phyloP scores from a whole-genome alignment of 2,888 invertebrate species.

The Lamproptera curius region DNA sequence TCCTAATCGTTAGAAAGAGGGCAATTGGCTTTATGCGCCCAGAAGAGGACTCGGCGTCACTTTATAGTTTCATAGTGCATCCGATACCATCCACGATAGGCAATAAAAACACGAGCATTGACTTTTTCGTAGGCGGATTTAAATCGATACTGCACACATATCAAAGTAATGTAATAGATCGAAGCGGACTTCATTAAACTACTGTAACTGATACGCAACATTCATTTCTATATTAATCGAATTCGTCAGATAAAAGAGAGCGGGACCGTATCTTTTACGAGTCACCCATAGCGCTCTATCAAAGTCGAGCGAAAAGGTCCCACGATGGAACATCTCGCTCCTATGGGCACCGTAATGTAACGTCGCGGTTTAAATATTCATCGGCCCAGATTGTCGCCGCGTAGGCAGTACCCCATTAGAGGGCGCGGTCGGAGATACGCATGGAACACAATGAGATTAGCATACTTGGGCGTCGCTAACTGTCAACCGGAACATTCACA shows the following conservation, averaged over 20 bases:
- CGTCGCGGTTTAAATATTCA: conserved; percentile 67
- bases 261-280: background rate
- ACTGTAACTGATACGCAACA: no score
- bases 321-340: conserved; percentile 36
- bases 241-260: background rate
- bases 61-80: no score
- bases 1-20: no score
- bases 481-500: conserved; percentile 73
- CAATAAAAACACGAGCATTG: no score
- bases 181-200: no score
- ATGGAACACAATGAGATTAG: conserved; percentile 74
- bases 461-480: conserved; percentile 69
- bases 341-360: conserved; percentile 51
- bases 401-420: conserved; percentile 55
- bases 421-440: conserved; percentile 58
- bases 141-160: no score
- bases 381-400: conserved; percentile 57
- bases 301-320: conserved; percentile 37
- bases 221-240: background rate
- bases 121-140: no score
- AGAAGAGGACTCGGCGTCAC: no score
- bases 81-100: no score
- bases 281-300: conserved; percentile 28
- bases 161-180: no score
- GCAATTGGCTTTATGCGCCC: no score